phyloP scores from a whole-genome alignment of 2,797 vertebrate species.

The Ceyx erithaca region DNA sequence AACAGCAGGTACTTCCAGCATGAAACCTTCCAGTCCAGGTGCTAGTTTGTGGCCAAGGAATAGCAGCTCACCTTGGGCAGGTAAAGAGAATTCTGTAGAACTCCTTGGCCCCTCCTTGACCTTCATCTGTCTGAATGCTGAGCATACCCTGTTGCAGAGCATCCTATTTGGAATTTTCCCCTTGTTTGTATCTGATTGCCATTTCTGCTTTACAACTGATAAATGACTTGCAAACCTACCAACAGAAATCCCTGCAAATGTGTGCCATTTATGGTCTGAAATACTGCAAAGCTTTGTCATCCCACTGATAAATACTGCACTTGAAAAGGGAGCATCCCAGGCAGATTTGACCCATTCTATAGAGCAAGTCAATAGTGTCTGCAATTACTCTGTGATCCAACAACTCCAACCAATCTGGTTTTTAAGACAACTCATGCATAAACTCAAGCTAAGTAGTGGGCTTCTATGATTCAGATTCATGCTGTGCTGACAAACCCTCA shows the following conservation, averaged over 20 bases:
- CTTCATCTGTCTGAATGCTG: neutral
- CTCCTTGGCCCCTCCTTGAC: neutral
- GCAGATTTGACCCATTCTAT: slow-evolving; percentile 25
- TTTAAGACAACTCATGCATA: slow-evolving; percentile 53
- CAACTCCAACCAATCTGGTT: slow-evolving; percentile 48
- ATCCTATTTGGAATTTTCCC: neutral
- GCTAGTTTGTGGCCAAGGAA: neutral
- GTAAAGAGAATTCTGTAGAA: neutral
- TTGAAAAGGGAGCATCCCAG: slow-evolving; percentile 29
- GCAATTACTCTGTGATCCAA: slow-evolving; percentile 17
- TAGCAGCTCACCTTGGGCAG: neutral
- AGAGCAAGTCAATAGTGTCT: neutral
- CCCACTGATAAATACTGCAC: neutral
- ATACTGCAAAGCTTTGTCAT: neutral
- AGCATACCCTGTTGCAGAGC: rapidly evolving
- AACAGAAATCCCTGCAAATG: neutral
- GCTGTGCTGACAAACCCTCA: slow-evolving; percentile 40
- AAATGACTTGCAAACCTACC: slow-evolving; percentile 36
- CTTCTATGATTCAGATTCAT: slow-evolving; percentile 53
- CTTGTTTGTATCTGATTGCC: slow-evolving; percentile 44
- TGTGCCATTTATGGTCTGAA: neutral
- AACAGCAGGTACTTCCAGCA: neutral
- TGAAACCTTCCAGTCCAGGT: neutral
- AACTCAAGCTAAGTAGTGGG: slow-evolving; percentile 32
- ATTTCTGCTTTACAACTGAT: slow-evolving; percentile 34